Percentiles rank a stretch among this genome's conserved stretches.
Conservation (phyloP, 2,113 vertebrate species). For the Barbus barbus region DNA sequence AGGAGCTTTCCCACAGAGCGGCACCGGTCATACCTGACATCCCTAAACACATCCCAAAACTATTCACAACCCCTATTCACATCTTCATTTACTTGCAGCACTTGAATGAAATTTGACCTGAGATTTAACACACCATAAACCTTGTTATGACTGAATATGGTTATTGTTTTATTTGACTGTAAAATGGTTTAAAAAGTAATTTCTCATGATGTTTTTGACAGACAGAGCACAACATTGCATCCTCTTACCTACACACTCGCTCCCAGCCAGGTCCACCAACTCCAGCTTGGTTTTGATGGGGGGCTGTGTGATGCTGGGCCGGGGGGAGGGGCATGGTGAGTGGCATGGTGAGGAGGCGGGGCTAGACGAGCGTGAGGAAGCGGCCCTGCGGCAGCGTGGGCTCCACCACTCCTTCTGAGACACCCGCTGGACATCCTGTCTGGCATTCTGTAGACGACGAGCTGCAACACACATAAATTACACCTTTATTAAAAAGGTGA, state of each 20-base stretch:
- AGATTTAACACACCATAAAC: neutral
- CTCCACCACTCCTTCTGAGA: slow-evolving; percentile 71
- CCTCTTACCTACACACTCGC: slow-evolving; percentile 79
- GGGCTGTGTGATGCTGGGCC: slow-evolving; percentile 59
- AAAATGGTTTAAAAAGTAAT: too few species aligned
- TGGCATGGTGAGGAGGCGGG: slow-evolving; percentile 50
- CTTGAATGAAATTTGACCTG: too few species aligned
- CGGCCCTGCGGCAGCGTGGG: slow-evolving; percentile 66
- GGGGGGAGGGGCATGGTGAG: slow-evolving; percentile 64
- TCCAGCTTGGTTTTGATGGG: slow-evolving; percentile 75
- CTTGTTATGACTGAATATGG: slow-evolving; percentile 7
- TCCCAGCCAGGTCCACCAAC: slow-evolving; percentile 86
- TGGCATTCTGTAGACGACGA: slow-evolving; percentile 63
- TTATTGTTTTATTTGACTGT: neutral
- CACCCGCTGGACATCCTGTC: slow-evolving; percentile 57
- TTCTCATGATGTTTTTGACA: neutral
- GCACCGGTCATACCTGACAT: slow-evolving; percentile 79
- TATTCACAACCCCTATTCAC: neutral
- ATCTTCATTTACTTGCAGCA: neutral
- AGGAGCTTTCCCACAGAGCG: slow-evolving; percentile 80
- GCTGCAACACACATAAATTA: slow-evolving; percentile 53
- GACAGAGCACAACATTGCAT: neutral
- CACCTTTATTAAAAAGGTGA: neutral
- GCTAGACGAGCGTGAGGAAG: slow-evolving; percentile 50
- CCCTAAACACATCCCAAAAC: slow-evolving; percentile 62